Conservation (phyloP, 2,797 vertebrate species). For the Anguilla anguilla region DNA sequence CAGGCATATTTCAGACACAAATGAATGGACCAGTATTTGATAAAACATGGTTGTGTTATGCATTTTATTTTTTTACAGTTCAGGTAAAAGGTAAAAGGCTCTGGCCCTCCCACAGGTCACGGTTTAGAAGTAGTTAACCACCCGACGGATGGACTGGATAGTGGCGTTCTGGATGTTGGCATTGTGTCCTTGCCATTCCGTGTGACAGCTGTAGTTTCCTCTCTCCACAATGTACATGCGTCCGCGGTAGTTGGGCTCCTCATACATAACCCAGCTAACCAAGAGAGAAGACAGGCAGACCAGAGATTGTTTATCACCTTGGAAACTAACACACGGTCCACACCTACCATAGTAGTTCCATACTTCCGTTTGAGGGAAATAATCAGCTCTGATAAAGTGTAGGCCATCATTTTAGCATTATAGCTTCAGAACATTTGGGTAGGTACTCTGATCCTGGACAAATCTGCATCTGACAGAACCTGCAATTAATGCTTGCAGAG, state of each 20-base stretch:
- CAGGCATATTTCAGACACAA: slow-evolving; percentile 28
- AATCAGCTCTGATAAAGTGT: neutral
- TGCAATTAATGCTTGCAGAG: neutral
- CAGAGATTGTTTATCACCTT: neutral
- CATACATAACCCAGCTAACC: slow-evolving; percentile 89
- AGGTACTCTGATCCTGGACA: neutral
- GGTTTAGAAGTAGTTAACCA: slow-evolving; percentile 88
- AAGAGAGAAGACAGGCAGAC: slow-evolving; percentile 31
- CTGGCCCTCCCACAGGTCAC: slow-evolving; percentile 29
- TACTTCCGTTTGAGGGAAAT: neutral
- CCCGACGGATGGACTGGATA: slow-evolving; percentile 83
- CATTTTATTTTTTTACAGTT: slow-evolving; percentile 64
- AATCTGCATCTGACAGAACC: neutral
- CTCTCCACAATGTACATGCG: slow-evolving; percentile 90
- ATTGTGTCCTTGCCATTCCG: slow-evolving; percentile 84
- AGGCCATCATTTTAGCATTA: neutral
- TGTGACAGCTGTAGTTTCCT: slow-evolving; percentile 82
- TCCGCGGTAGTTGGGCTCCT: slow-evolving; percentile 90
- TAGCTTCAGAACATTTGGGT: neutral
- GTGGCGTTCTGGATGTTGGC: slow-evolving; percentile 64
- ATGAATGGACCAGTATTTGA: slow-evolving; percentile 53
- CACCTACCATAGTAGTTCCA: neutral
- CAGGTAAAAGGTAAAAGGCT: slow-evolving; percentile 44
- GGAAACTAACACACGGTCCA: neutral
- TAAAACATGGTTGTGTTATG: slow-evolving; percentile 60